phyloP scores from a whole-genome alignment of 1,140 invertebrate genomes.

The Neodiprion virginianus region DNA sequence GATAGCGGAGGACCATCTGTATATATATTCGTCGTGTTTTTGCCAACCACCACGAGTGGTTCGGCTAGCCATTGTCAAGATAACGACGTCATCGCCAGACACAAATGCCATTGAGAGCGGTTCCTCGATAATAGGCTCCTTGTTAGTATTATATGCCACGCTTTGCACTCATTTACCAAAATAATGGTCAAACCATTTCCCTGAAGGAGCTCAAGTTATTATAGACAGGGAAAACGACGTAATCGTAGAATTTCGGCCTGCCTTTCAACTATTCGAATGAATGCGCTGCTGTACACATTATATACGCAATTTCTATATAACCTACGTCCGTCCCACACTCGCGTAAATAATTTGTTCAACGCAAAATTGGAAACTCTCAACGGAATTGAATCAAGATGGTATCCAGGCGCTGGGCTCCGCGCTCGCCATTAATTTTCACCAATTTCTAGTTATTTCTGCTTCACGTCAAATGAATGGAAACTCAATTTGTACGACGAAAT shows the following conservation, averaged over 20 bases:
- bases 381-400: too few relatives aligned
- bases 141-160: not conserved
- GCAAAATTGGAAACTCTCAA: too few relatives aligned
- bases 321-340: too few relatives aligned
- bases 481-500: not conserved
- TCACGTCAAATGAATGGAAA: not conserved
- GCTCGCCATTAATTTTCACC: not conserved
- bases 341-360: too few relatives aligned
- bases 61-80: not conserved
- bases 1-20: not conserved
- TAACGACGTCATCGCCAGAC: constrained; percentile 4
- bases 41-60: not conserved
- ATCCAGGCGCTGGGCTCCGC: not conserved
- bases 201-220: too few relatives aligned
- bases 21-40: not conserved
- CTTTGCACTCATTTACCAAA: not conserved
- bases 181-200: too few relatives aligned
- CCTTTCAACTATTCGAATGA: too few relatives aligned
- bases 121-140: not conserved
- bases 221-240: too few relatives aligned
- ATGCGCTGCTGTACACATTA: too few relatives aligned
- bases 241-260: too few relatives aligned
- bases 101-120: constrained; percentile 1
- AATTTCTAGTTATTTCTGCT: not conserved
- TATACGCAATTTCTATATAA: too few relatives aligned